Conservation (phyloP, 2,113 vertebrate genomes). For the Mastomys natalensis region DNA sequence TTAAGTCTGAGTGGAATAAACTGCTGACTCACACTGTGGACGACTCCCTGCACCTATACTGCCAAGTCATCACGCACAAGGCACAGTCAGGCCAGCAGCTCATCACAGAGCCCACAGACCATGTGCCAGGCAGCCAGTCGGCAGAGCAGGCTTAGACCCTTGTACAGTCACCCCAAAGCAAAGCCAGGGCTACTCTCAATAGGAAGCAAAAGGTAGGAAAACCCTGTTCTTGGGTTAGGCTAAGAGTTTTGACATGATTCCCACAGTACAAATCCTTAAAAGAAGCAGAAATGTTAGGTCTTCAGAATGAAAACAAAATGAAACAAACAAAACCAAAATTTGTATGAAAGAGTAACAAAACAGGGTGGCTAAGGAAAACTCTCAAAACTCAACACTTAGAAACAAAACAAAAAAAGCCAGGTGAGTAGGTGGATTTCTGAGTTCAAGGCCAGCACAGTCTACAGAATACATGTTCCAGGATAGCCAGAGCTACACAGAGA, state of each 20-base stretch:
- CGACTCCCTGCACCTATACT: background rate
- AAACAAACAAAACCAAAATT: background rate
- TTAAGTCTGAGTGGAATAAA: background rate
- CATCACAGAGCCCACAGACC: background rate
- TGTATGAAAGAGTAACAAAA: rapidly evolving
- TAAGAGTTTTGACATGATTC: background rate
- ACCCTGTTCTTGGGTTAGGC: background rate
- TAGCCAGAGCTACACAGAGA: background rate
- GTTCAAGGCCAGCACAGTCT: background rate
- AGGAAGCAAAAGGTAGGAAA: background rate
- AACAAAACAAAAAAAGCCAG: background rate
- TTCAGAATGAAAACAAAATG: rapidly evolving
- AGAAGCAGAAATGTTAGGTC: rapidly evolving
- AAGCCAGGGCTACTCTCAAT: rapidly evolving
- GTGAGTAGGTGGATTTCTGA: background rate
- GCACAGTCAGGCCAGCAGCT: background rate
- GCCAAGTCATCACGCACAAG: rapidly evolving
- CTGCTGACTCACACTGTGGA: rapidly evolving
- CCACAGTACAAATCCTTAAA: background rate
- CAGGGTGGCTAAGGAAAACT: rapidly evolving
- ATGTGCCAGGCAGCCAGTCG: rapidly evolving
- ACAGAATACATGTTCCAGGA: background rate
- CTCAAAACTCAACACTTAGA: background rate
- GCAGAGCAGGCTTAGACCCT: rapidly evolving
- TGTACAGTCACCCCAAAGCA: rapidly evolving